Conservation (phyloP, 2,888 invertebrate genomes). For the Erebia aethiops region DNA sequence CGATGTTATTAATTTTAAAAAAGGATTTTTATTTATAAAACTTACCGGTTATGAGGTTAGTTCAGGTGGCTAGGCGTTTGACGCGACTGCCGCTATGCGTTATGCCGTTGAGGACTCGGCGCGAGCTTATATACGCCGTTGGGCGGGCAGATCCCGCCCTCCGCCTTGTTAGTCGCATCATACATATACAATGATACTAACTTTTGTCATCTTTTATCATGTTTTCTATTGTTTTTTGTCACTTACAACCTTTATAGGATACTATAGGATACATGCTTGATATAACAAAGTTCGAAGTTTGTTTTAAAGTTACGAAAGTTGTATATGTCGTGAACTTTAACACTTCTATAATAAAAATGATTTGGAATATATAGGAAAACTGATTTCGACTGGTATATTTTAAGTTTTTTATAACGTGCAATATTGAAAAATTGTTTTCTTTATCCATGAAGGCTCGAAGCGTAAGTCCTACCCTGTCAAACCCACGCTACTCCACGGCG, state of each 20-base stretch:
- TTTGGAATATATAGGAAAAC: not conserved
- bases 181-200: conserved; percentile 34
- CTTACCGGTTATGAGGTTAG: conserved; percentile 49
- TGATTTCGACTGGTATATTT: not conserved
- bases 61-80: conserved; percentile 49
- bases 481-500: conserved; percentile 1
- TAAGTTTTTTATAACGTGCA: not conserved
- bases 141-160: conserved; percentile 52
- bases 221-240: conserved; percentile 18
- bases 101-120: conserved; percentile 55
- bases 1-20: conserved; percentile 23
- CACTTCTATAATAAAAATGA: not conserved
- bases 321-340: not conserved
- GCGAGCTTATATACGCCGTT: conserved; percentile 64
- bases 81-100: conserved; percentile 56
- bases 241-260: conserved; percentile 4
- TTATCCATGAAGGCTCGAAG: conserved; percentile 3
- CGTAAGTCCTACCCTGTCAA: conserved; percentile 5
- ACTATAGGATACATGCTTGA: not conserved
- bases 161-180: conserved; percentile 42
- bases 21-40: conserved; percentile 33
- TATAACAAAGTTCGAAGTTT: not conserved
- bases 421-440: not conserved
- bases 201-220: conserved; percentile 29
- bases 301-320: not conserved